These are phyloP conservation scores for Ethmia dodecea DNA, from an alignment of 2,888 invertebrate genomes.

Conservation along the genomic window DNA sequence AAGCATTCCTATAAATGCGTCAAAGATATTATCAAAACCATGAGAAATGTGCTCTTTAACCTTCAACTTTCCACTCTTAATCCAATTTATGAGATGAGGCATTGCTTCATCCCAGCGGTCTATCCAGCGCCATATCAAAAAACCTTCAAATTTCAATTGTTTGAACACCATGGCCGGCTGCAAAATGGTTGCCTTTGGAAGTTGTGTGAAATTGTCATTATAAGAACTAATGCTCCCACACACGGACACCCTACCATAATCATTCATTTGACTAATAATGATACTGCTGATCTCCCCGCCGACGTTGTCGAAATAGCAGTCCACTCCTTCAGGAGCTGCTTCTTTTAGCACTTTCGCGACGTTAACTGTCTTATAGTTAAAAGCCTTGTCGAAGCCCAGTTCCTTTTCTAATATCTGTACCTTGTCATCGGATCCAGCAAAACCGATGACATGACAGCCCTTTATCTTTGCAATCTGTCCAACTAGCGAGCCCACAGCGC, in stretches of 20 bases:
- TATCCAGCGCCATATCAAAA: constrained; percentile 68
- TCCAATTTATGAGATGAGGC: constrained; percentile 75
- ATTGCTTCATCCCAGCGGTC: constrained; percentile 78
- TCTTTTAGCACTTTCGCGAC: constrained; percentile 74
- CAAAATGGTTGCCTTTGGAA: constrained; percentile 54
- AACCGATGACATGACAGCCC: constrained; percentile 80
- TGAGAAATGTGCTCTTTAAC: constrained; percentile 81
- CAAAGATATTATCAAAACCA: constrained; percentile 83
- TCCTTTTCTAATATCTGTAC: constrained; percentile 81
- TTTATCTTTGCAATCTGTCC: constrained; percentile 87
- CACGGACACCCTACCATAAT: constrained; percentile 30
- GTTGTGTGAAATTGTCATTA: constrained; percentile 34
- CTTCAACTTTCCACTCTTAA: constrained; percentile 80
- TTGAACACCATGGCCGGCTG: constrained; percentile 75
- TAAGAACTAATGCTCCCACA: constrained; percentile 54
- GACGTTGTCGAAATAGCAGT: constrained; percentile 88
- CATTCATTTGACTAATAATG: constrained; percentile 79
- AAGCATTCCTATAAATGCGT: constrained; percentile 81
- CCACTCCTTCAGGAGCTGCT: constrained; percentile 82
- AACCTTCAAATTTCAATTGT: constrained; percentile 81
- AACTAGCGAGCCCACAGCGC: constrained; percentile 84
- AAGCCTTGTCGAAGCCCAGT: constrained; percentile 82
- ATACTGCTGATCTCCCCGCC: constrained; percentile 80
- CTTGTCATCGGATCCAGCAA: constrained; percentile 84
- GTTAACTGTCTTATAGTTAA: constrained; percentile 84